These are phyloP conservation scores for Pampusana beccarii DNA, from an alignment of 2,113 vertebrate species.

Conservation along the genomic window DNA sequence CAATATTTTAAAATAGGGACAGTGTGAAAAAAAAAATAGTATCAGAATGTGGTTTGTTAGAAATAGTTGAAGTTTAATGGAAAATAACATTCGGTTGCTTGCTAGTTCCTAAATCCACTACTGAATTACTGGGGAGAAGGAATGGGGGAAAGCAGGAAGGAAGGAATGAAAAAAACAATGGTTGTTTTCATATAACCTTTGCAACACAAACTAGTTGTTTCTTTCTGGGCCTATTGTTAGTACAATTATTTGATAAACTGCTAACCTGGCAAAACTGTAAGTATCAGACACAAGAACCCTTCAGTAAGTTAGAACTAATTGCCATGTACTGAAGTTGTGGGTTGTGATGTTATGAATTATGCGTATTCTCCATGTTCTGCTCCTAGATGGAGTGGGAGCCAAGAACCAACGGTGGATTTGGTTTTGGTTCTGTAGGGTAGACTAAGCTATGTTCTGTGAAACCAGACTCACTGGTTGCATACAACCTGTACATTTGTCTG, in stretches of 20 bases:
- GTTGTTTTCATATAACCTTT: not conserved
- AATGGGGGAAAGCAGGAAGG: not conserved
- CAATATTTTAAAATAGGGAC: not conserved
- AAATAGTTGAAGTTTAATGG: not conserved
- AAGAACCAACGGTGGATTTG: not conserved
- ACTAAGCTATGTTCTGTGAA: not conserved
- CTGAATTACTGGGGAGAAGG: not conserved
- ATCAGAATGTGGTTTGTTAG: not conserved
- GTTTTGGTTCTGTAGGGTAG: not conserved
- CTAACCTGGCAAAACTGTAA: not conserved
- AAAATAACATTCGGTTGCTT: not conserved
- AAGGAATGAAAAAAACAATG: not conserved
- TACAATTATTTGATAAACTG: not conserved
- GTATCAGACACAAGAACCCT: not conserved
- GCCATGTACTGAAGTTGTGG: not conserved
- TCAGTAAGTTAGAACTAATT: not conserved
- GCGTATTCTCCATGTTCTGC: not conserved
- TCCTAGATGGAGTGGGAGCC: not conserved
- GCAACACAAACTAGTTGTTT: not conserved
- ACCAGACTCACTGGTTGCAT: not conserved
- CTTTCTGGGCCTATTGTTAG: not conserved
- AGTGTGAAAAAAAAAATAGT: not conserved
- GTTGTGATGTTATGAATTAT: not conserved
- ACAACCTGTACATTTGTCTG: not conserved
- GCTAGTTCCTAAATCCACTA: not conserved